A percentile compares a stretch with the other conserved stretches of the same genome.
These are phyloP conservation scores for Zoanthus gigantus DNA, from an alignment of 92 coral and sea anemone genomes.

Conservation along the genomic window DNA sequence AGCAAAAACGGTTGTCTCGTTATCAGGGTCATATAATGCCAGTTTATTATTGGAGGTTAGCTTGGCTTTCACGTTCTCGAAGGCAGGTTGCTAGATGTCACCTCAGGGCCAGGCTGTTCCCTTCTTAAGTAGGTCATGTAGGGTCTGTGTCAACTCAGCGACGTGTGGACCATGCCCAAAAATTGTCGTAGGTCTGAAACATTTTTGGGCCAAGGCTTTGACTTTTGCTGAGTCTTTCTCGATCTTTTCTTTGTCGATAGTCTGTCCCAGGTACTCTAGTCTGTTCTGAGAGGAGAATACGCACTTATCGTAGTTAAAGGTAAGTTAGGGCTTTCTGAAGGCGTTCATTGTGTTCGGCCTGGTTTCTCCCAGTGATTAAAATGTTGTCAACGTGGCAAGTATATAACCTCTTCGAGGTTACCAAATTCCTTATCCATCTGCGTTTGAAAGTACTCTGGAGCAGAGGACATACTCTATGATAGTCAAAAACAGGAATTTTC, in stretches of 20 bases:
- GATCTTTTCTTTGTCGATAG: conserved; percentile 37
- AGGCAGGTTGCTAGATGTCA: conserved; percentile 36
- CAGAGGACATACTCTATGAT: conserved; percentile 51
- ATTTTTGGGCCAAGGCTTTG: conserved; percentile 32
- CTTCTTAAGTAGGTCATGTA: too few species aligned
- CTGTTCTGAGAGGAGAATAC: conserved; percentile 55
- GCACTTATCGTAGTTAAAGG: conserved; percentile 58
- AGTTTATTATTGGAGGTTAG: conserved; percentile 57
- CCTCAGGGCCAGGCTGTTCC: conserved; percentile 47
- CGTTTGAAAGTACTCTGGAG: conserved; percentile 64
- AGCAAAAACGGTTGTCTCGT: conserved; percentile 40
- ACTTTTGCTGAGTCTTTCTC: conserved; percentile 49
- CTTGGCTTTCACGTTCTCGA: conserved; percentile 41
- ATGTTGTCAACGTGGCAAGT: conserved; percentile 64
- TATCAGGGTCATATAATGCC: conserved; percentile 43
- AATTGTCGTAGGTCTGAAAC: conserved; percentile 45
- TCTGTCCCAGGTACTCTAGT: conserved; percentile 49
- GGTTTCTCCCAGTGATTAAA: conserved; percentile 56
- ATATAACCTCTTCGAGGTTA: conserved; percentile 61
- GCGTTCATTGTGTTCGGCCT: conserved; percentile 63
- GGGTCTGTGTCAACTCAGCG: conserved; percentile 46
- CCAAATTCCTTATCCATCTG: conserved; percentile 60
- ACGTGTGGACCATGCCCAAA: conserved; percentile 59
- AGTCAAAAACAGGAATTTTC: conserved; percentile 59
- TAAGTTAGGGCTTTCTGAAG: conserved; percentile 5